Evolutionary conservation across 2,888 invertebrate genomes (phyloP), one percentile per base, ranked within the genome.

Genomic region (Holacanthella duospinosa): DNA sequence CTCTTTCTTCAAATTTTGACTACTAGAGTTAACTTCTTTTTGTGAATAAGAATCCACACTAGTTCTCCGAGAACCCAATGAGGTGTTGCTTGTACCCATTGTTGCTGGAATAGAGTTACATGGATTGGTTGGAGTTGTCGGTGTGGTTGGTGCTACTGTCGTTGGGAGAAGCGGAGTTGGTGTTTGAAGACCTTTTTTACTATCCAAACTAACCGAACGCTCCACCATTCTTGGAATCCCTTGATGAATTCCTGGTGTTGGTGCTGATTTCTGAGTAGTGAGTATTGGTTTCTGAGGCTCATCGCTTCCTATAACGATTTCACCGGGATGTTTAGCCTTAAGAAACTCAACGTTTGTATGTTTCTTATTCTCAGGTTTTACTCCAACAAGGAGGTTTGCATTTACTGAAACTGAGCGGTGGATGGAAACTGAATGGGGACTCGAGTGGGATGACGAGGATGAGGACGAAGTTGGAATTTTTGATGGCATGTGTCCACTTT

Each of bases 151-250:
- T 24, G 58, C 58, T 9, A 59, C 64, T 28, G 29, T 29, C 25
- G 53, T 28, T 29, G 59, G 16, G 43, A 60, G 26, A 27, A 48
- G 44, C 12, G 62, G 43, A 27, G 9, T 55, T 55, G 28, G 24
- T 3, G 29, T 29, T n/a, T n/a, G n/a, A 36, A 65, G 61, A 24
- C 62, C 66, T 62, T 70, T 66, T 53, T 68, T 65, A 25, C 71
- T 68, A 48, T 73, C 73, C 54, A 72, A 61, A 64, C 71, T 72
- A 44, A 68, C 65, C 44, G 73, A 73, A 55, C 73, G 65, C 62
- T 73, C 73, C 29, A 72, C 70, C 43, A 66, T 59, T 2, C 71
- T 69, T 21, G 73, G 71, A 28, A 66, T 64, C 21, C 63, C 62
- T 44, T 61, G 61, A 56, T 64, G 65, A 48, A 65, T 62, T 27